Evolutionary conservation across 2,888 invertebrate species (phyloP).

Genomic region (Napeogenes inachia): DNA sequence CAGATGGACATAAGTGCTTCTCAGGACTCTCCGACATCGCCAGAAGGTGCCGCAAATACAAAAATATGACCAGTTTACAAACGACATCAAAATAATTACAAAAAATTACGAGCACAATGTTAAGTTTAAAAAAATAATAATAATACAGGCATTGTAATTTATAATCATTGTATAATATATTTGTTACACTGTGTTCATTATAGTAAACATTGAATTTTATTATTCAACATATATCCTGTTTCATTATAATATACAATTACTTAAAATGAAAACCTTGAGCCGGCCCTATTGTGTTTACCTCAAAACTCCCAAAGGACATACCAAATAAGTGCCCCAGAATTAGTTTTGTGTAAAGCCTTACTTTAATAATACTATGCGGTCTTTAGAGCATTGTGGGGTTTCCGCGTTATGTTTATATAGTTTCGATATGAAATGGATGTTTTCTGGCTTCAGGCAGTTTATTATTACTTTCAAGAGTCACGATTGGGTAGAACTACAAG

Average conservation of each 20-base stretch:
- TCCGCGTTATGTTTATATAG: slow-evolving; percentile 59
- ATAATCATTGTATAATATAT: too few species aligned
- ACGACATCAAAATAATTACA: slow-evolving; percentile 45
- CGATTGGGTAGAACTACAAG: slow-evolving; percentile 52
- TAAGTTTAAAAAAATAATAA: slow-evolving; percentile 15
- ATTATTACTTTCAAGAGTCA: slow-evolving; percentile 71
- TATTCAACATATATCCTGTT: not conserved
- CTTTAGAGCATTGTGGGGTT: slow-evolving; percentile 67
- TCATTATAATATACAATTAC: slow-evolving; percentile 9
- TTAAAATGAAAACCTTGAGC: slow-evolving; percentile 20
- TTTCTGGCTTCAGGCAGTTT: slow-evolving; percentile 77
- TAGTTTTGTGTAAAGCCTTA: slow-evolving; percentile 68
- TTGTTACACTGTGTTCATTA: too few species aligned
- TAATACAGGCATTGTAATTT: slow-evolving; percentile 1
- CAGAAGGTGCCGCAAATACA: slow-evolving; percentile 61
- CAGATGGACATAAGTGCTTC: slow-evolving; percentile 70
- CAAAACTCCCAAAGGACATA: slow-evolving; percentile 53
- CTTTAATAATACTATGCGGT: slow-evolving; percentile 70
- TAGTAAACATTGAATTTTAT: too few species aligned
- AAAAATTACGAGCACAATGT: slow-evolving; percentile 30
- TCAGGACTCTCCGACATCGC: slow-evolving; percentile 43
- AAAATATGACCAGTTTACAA: slow-evolving; percentile 62
- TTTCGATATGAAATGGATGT: slow-evolving; percentile 70
- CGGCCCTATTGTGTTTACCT: slow-evolving; percentile 28
- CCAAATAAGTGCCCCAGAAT: slow-evolving; percentile 63